These are phyloP conservation scores for Eledone cirrhosa DNA, from an alignment of 2,888 invertebrate species.

Conservation along the genomic window DNA sequence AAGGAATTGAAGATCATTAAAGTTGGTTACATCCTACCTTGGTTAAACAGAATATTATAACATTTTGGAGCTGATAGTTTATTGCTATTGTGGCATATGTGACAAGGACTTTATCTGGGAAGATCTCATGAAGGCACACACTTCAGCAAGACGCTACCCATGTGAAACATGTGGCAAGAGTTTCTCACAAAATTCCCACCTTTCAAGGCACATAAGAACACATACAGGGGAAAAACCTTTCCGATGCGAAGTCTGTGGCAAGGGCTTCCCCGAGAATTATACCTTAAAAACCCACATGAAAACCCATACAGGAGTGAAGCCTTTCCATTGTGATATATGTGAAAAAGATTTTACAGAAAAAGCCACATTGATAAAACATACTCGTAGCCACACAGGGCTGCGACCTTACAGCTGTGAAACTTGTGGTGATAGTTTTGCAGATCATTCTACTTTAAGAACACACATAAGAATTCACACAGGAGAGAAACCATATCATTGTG, in stretches of 20 bases:
- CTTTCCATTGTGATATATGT: slow-evolving; percentile 2
- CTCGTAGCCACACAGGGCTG: not conserved
- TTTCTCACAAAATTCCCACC: not conserved
- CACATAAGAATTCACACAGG: not conserved
- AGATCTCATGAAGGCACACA: not conserved
- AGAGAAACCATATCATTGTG: slow-evolving; percentile 3
- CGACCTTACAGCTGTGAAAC: not conserved
- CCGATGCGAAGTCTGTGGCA: not conserved
- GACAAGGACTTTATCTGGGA: not conserved
- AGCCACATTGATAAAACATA: not conserved
- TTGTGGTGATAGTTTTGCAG: not conserved
- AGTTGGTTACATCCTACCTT: too few species aligned
- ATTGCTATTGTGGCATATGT: not conserved
- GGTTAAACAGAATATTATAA: too few species aligned
- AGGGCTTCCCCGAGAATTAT: not conserved
- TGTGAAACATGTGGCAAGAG: not conserved
- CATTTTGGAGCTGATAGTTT: too few species aligned
- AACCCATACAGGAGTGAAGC: not conserved
- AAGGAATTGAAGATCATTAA: too few species aligned
- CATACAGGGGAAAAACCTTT: slow-evolving; percentile 5
- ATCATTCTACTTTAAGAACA: not conserved
- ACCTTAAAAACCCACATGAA: not conserved
- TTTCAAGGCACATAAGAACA: not conserved
- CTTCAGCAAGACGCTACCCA: not conserved
- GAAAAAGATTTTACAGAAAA: not conserved